Evolutionary conservation across 2,797 vertebrate species (phyloP).

Genomic region (Rhinoraja longicauda): DNA sequence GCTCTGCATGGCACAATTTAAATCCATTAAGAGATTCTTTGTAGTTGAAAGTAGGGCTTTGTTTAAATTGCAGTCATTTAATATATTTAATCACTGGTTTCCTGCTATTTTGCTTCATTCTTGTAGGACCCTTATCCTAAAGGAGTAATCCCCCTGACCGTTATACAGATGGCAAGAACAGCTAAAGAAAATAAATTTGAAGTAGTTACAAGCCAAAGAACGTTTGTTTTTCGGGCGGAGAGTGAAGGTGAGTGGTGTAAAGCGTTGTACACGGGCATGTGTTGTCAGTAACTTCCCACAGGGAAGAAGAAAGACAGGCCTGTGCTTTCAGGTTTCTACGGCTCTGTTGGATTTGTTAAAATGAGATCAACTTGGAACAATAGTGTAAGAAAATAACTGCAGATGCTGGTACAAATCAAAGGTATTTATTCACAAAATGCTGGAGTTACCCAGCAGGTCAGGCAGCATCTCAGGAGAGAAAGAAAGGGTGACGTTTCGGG

Average conservation of each 20-base stretch:
- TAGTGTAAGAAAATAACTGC: too few species aligned
- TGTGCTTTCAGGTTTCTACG: neutral
- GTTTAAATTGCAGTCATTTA: neutral
- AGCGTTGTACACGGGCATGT: neutral
- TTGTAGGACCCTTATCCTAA: constrained; percentile 85
- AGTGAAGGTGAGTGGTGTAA: constrained; percentile 71
- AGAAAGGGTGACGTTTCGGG: too few species aligned
- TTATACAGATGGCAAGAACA: constrained; percentile 81
- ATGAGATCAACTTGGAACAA: neutral
- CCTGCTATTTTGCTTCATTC: constrained; percentile 23
- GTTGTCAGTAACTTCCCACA: neutral
- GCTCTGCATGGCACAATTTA: neutral
- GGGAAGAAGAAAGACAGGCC: neutral
- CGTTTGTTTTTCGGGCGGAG: constrained; percentile 86
- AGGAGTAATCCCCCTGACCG: constrained; percentile 83
- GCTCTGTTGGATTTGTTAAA: neutral
- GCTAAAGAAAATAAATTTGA: constrained; percentile 95
- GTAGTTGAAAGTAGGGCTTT: too few species aligned
- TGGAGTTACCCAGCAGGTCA: too few species aligned
- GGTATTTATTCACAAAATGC: too few species aligned
- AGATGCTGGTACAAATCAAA: too few species aligned
- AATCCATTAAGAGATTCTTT: neutral
- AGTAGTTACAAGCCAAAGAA: constrained; percentile 80
- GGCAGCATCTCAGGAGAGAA: too few species aligned
- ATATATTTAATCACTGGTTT: too few species aligned